Base-by-base conservation (phyloP, 2,888 invertebrate genomes). In the Cheilosia variabilis region DNA sequence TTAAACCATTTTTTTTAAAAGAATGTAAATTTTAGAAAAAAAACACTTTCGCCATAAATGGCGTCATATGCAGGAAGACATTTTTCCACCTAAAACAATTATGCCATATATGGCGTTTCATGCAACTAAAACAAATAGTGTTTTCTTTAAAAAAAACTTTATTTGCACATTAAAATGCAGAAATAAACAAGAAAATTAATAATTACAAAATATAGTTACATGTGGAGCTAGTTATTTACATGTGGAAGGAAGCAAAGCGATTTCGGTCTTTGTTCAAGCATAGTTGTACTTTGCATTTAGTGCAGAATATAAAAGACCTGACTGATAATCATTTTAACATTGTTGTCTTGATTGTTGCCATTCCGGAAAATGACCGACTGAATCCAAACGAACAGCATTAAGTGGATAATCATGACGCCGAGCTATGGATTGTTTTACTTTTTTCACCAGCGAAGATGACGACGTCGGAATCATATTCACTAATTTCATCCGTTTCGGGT, bases 401-500 rank as follows among this genome's bases (percentile, higher is more conserved):
- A 22, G 58, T 37, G 58, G 58, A 13, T 22, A 41, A 10, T 58
- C 41, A 58, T 41, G 58, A 37, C 58, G 58, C 19, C 37, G 34
- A 41, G 37, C 58, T 58, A 41, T 57, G 53, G 5, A 5, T 53
- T 53, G 15, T 27, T 24, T 53, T 15, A 53, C 22, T 27, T 53
- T 53, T 27, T 53, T 53, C 53, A 27, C 53, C 24, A 22, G 53
- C 27, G 53, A 22, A 53, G 24, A 53, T 27, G 52, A 24, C 22
- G 52, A 24, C 22, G 52, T 52, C 13, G 52, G 55, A 19, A 27
- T 27, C 43, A 43, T 55, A 62, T 31, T 47, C 37, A 50, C 50
- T 17, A 37, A 22, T 55, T 55, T 68, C 68, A 68, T 55, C 55
- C 1, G 68, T 68, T 68, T 68, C 43, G 52, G 24, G 17, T 43